Base-by-base conservation (phyloP, 2,113 vertebrate genomes). In the Eurypyga helias region DNA sequence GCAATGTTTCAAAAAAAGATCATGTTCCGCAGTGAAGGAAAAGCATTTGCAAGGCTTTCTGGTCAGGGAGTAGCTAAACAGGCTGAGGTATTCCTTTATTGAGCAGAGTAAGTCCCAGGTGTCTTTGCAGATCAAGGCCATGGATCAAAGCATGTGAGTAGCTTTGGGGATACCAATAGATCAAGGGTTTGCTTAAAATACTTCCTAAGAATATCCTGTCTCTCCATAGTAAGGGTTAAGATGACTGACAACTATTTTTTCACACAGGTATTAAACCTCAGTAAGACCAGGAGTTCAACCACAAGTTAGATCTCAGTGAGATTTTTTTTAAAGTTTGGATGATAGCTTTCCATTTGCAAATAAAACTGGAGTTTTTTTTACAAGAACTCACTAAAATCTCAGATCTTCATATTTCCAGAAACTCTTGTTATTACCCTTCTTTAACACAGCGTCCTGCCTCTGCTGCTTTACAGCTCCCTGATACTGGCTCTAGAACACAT, bases 161-260 rank as follows among this genome's bases (percentile, higher is more conserved):
- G 38, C 48, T 83, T 69, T 8, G 9, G 28, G 46, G 60, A 43
- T 89, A 51, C 24, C 33, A 71, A 9, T 2, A 94, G 65, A 65
- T 76, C 51, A 84, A 87, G 29, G 4, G 25, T 66, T 88, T 95
- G 29, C 43, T 92, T 81, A 75, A 89, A 95, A 87, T 55, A 24
- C 24, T 86, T 81, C 31, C 23, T 54, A 55, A 82, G 73, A 71
- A 70, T 64, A 78, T 69, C 29, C 64, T 38, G 9, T 54, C 21
- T 79, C 45, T 67, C 29, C 8, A 10, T 8, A 66, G 60, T 29
- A 83, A 84, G 51, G n/a, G n/a, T 84, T 96, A 91, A 51, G 48
- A 72, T 69, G 46, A 84, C 41, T 41, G 72, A 58, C 17, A 82
- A 3, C 20, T 85, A 20, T 23, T 67, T 25, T 75, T 91, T 87